phyloP scores from a whole-genome alignment of 2,888 invertebrate species.

The Busseola fusca region DNA sequence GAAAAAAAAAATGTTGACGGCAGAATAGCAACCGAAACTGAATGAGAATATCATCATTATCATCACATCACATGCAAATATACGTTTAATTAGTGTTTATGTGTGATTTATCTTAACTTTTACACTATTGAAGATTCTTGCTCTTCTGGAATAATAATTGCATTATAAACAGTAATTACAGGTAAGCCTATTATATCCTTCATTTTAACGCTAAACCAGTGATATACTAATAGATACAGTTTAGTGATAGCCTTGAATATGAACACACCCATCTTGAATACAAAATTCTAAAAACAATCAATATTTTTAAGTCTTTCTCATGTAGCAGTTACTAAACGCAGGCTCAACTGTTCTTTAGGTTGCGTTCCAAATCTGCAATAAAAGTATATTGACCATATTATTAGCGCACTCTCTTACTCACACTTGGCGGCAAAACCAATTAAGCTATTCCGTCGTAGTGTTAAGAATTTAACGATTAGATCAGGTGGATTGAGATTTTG shows the following conservation, averaged over 20 bases:
- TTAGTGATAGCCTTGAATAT: constrained; percentile 36
- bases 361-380: constrained; percentile 47
- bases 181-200: constrained; percentile 32
- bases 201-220: constrained; percentile 49
- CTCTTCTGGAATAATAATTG: constrained; percentile 19
- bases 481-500: constrained; percentile 61
- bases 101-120: not conserved
- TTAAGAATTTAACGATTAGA: constrained; percentile 21
- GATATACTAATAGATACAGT: constrained; percentile 41
- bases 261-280: constrained; percentile 30
- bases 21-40: constrained; percentile 3
- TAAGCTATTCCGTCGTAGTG: constrained; percentile 16
- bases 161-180: constrained; percentile 15
- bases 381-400: constrained; percentile 21
- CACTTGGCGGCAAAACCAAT: not conserved
- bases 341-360: constrained; percentile 11
- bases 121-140: constrained; percentile 11
- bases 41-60: not conserved
- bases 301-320: constrained; percentile 29
- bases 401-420: constrained; percentile 20
- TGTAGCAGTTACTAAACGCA: constrained; percentile 59
- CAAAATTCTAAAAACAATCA: constrained; percentile 19
- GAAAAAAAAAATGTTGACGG: not conserved
- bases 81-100: constrained; percentile 45
- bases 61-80: constrained; percentile 51